These are phyloP conservation scores for Dioctria rufipes DNA, from an alignment of 2,888 invertebrate genomes.

Conservation along the genomic window DNA sequence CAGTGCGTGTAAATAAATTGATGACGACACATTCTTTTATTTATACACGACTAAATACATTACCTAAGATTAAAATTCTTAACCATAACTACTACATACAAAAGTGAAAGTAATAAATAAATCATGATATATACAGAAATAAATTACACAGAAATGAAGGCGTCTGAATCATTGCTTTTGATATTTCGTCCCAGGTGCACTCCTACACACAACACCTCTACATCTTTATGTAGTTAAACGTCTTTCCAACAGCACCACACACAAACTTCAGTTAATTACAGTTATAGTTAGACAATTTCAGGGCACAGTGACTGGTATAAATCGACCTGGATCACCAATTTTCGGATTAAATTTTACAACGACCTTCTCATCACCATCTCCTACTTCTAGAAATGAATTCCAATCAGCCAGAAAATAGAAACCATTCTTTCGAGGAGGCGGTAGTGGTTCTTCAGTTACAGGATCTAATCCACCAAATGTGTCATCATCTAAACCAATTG, in stretches of 20 bases:
- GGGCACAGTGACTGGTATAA: conserved; percentile 82
- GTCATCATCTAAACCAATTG: conserved; percentile 78
- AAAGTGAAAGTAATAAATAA: conserved; percentile 29
- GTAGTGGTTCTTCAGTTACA: conserved; percentile 76
- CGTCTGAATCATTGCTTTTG: too few relatives aligned
- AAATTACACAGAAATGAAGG: conserved; percentile 23
- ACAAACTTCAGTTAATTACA: not conserved
- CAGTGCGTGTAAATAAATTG: too few relatives aligned
- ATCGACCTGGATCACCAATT: conserved; percentile 85
- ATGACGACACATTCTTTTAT: too few relatives aligned
- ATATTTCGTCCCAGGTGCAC: too few relatives aligned
- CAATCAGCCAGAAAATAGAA: conserved; percentile 89
- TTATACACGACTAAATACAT: too few relatives aligned
- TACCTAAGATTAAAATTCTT: not conserved
- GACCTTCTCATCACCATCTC: conserved; percentile 82
- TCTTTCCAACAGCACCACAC: not conserved
- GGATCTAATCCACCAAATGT: conserved; percentile 79
- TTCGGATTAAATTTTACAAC: conserved; percentile 86
- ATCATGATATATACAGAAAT: conserved; percentile 37
- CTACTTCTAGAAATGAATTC: conserved; percentile 89
- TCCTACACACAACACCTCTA: too few relatives aligned
- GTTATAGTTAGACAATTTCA: conserved; percentile 68
- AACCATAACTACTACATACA: not conserved
- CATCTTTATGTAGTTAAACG: not conserved
- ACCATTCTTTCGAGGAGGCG: conserved; percentile 81